These are phyloP conservation scores for Falco columbarius DNA, from an alignment of 2,797 vertebrate genomes.

Conservation along the genomic window DNA sequence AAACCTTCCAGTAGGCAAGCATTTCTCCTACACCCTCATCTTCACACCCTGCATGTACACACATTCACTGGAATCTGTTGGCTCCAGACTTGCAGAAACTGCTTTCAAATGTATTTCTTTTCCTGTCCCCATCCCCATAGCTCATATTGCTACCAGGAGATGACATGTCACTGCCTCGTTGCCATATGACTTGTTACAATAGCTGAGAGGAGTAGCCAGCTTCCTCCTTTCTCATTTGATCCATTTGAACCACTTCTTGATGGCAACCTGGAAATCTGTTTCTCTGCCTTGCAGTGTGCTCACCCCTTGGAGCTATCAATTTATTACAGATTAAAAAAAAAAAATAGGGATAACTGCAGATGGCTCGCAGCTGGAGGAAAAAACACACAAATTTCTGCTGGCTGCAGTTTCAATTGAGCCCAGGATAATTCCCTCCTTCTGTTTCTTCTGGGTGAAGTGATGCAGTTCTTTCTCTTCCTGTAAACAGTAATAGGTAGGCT, in stretches of 20 bases:
- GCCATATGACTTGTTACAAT: neutral
- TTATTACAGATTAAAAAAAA: neutral
- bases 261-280: neutral
- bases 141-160: neutral
- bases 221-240: neutral
- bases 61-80: neutral
- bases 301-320: neutral
- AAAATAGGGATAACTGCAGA: neutral
- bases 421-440: slow-evolving; percentile 51
- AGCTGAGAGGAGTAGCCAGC: neutral
- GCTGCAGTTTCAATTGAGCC: slow-evolving; percentile 11
- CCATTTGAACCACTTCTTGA: neutral
- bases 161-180: neutral
- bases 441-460: slow-evolving; percentile 38
- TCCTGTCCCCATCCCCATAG: neutral
- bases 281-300: neutral
- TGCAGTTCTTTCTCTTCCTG: neutral
- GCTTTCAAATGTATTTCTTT: neutral
- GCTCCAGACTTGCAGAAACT: neutral
- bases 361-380: slow-evolving; percentile 51
- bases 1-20: neutral
- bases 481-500: neutral
- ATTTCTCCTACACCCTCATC: neutral
- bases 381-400: slow-evolving; percentile 31
- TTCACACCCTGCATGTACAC: neutral